A percentile compares a stretch with the other conserved stretches of the same genome.
Conservation (phyloP, 2,888 invertebrate genomes). For the Xanthorhoe spadicearia region DNA sequence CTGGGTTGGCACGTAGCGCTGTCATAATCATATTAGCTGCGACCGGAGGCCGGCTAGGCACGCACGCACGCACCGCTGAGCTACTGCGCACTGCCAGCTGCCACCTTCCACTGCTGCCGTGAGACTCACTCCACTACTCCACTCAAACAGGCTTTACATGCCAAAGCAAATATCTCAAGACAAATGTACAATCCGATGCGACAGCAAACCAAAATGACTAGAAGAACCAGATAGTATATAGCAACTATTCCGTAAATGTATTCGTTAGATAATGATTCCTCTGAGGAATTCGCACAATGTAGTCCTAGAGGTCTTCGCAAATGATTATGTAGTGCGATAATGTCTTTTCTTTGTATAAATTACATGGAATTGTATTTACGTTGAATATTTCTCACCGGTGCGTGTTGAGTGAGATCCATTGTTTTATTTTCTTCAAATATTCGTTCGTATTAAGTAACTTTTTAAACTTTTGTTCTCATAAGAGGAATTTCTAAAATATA, state of each 20-base stretch:
- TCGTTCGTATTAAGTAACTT: too few species aligned
- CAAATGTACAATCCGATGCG: background rate
- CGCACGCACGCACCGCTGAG: slow-evolving; percentile 63
- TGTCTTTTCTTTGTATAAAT: slow-evolving; percentile 69
- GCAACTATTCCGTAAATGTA: background rate
- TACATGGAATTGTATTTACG: slow-evolving; percentile 56
- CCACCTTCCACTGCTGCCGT: slow-evolving; percentile 45
- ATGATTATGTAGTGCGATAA: slow-evolving; percentile 65
- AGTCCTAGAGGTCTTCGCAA: slow-evolving; percentile 47
- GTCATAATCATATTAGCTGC: slow-evolving; percentile 84
- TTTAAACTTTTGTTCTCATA: background rate
- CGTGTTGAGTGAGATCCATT: background rate
- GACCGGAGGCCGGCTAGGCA: slow-evolving; percentile 75
- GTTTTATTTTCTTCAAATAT: background rate
- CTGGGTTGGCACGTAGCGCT: slow-evolving; percentile 82
- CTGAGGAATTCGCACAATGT: slow-evolving; percentile 18
- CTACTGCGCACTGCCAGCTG: slow-evolving; percentile 53
- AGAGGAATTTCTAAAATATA: background rate
- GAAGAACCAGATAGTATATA: slow-evolving; percentile 4
- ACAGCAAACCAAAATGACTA: slow-evolving; percentile 1
- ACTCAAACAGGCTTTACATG: slow-evolving; percentile 28
- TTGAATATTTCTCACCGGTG: slow-evolving; percentile 22
- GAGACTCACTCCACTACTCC: slow-evolving; percentile 27
- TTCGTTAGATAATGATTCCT: slow-evolving; percentile 15
- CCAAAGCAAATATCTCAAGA: background rate